Base-by-base conservation (phyloP, 2,113 vertebrate species). In the Corythornis cristatus region DNA sequence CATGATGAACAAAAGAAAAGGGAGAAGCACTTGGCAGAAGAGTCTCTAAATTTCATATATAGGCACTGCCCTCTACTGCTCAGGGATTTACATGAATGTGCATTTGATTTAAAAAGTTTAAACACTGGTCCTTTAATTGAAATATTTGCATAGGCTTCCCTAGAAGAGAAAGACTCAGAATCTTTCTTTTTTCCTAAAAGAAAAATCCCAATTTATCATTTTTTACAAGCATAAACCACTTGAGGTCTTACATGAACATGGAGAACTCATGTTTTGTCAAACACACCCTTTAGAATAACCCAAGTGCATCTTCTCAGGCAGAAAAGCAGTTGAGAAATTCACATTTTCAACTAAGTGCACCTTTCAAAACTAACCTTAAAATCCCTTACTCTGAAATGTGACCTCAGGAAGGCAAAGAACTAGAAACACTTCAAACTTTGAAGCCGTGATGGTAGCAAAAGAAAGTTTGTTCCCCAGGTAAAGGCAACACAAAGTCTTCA, bases 51-150 rank as follows among this genome's bases (percentile, higher is more conserved):
- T 89, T 73, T 29, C 3, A 1, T 31, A 86, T 83, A 88, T 91
- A 89, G 89, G 93, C 68, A 93, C 82, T 96, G 96, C 95, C 96
- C 95, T 93, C 96, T 96, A 19, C 95, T 96, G 96, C 91, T 94
- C 89, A 89, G 83, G 79, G 72, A 9, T 77, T 91, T 91, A 60
- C 82, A 71, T 71, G 73, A 94, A 42, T 0, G 0, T 8, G 3
- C 16, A 68, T 57, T 78, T 76, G 62, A 87, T 92, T 56, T 78
- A 64, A 43, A 54, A 80, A 31, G 23, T 1, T 14, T 35, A 21
- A 68, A 8, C 42, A 8, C 6, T 51, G 4, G 31, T 50, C 10
- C 75, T 75, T 82, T 72, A 53, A 78, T 68, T 64, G 40, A 61
- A 51, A 60, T 45, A 5, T 51, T 86, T 70, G 16, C 66, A 5